Evolutionary conservation across 1,140 invertebrate species (phyloP), one percentile per base, ranked within the genome.

Genomic region (Monochamus saltuarius): DNA sequence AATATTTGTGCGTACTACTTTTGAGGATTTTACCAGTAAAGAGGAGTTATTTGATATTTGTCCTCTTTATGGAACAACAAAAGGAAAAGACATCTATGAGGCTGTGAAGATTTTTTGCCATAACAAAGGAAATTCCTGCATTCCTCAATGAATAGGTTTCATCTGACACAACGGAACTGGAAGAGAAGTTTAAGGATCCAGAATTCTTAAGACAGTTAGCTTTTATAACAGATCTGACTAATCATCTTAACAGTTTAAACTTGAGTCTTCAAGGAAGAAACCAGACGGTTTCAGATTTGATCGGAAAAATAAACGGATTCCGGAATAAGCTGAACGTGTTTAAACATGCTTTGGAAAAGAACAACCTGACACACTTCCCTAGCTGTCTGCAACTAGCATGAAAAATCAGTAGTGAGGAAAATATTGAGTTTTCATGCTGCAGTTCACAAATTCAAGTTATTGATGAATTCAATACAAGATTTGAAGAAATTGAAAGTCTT

Each of bases 71-170:
- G 66, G 56, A 55, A 59, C 56, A 51, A 65, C 50, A 16, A 68
- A 66, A 57, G 61, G 56, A 47, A 64, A 38, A 39, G 64, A 68
- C 56, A 64, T 68, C 47, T 64, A 54, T 68, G 40, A 60, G 38
- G 66, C 58, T 66, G 13, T 62, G 39, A 55, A 67, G 43, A 46
- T 59, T 59, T 39, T 53, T 59, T 52, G 37, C 49, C 36, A 39
- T 59, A 54, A 53, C 37, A 53, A 59, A 59, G 17, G 57, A 59
- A 22, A 52, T 43, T n/a, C 50, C 57, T 59, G 19, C 40, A 40
- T 53, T 53, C 29, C 46, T 59, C 7, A 53, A 59, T 39, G 13
- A 59, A 39, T 53, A 53, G 17, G 38, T 59, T 11, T 38, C 52
- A 52, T 53, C 57, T 43, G 19, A 59, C 39, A 59, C 47, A 36